These are phyloP conservation scores for Chelmon rostratus DNA, from an alignment of 2,797 vertebrate genomes.

Conservation along the genomic window DNA sequence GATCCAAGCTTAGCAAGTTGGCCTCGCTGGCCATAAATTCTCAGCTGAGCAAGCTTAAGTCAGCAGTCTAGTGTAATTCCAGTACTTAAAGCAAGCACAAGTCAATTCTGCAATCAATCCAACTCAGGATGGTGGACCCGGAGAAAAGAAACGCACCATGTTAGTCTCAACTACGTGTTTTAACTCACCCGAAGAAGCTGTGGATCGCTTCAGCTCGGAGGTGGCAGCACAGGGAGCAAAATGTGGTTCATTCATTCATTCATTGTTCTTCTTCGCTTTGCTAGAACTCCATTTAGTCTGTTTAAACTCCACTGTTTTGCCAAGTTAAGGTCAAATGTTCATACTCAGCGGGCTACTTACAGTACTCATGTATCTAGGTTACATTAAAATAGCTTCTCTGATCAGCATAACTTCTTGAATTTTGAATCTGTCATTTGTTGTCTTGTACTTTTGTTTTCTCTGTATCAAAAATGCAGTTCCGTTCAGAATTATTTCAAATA, in stretches of 20 bases:
- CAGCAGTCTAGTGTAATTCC: slow-evolving; percentile 59
- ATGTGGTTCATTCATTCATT: too few relatives aligned
- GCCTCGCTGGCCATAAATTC: slow-evolving; percentile 49
- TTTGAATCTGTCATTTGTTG: not conserved
- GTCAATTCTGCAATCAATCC: slow-evolving; percentile 58
- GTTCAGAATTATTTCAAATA: not conserved
- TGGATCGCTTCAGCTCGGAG: slow-evolving; percentile 8
- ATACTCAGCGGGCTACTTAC: not conserved
- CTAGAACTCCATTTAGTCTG: not conserved
- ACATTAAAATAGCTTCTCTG: not conserved
- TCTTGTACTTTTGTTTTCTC: too few relatives aligned
- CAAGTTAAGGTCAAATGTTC: slow-evolving; percentile 1
- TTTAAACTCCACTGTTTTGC: slow-evolving; percentile 21
- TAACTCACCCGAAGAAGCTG: slow-evolving; percentile 2
- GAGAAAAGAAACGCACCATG: slow-evolving; percentile 29
- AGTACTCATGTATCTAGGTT: not conserved
- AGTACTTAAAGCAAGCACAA: slow-evolving; percentile 49
- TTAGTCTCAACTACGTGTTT: slow-evolving; percentile 26
- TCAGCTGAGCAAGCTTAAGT: slow-evolving; percentile 51
- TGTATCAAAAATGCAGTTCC: not conserved
- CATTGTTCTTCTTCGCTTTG: too few relatives aligned
- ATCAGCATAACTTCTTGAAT: not conserved
- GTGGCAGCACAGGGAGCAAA: not conserved
- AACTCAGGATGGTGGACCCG: slow-evolving; percentile 29
- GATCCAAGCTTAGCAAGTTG: slow-evolving; percentile 29